Conservation (phyloP, 2,888 invertebrate genomes). For the Orthosia gracilis region DNA sequence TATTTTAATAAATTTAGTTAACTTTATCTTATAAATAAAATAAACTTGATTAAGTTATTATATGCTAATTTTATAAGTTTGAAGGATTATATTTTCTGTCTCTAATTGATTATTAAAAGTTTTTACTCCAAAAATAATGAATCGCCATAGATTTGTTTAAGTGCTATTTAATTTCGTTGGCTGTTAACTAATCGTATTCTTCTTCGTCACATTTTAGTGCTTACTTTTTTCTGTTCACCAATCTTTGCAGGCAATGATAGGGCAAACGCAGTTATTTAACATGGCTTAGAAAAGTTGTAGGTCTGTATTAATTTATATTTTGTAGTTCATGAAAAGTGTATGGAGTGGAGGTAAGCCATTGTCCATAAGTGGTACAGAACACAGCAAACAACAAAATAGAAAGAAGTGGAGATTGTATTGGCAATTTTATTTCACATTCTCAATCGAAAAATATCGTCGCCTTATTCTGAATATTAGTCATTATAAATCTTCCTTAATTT, state of each 20-base stretch:
- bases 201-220: not conserved
- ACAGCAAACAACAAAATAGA: too few relatives aligned
- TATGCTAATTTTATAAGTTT: not conserved
- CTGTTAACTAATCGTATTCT: not conserved
- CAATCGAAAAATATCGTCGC: not conserved
- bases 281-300: not conserved
- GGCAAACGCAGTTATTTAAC: not conserved
- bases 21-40: not conserved
- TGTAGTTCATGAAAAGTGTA: not conserved
- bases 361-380: too few relatives aligned
- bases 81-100: not conserved
- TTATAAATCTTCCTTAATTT: slow-evolving; percentile 3
- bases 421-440: too few relatives aligned
- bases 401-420: too few relatives aligned
- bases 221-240: too few relatives aligned
- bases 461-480: not conserved
- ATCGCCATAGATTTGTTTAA: not conserved
- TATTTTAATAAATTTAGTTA: not conserved
- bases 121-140: not conserved
- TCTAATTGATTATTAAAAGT: not conserved
- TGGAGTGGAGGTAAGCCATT: too few relatives aligned
- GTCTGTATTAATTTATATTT: not conserved
- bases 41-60: not conserved
- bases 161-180: too few relatives aligned
- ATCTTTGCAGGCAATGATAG: not conserved